phyloP scores from a whole-genome alignment of 2,113 vertebrate species.

The Myiopsitta monachus region DNA sequence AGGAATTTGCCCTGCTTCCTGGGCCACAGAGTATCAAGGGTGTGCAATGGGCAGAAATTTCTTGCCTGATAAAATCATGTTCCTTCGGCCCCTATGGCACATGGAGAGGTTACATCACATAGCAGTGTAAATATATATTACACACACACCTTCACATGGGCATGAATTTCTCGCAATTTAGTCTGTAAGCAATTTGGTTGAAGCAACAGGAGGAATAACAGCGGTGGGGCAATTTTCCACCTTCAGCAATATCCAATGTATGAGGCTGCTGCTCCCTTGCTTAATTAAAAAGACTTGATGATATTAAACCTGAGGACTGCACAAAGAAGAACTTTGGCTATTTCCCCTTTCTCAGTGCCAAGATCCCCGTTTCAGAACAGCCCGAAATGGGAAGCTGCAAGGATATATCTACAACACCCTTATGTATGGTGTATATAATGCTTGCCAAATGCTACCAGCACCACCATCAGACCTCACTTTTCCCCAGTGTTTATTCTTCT shows the following conservation, averaged over 20 bases:
- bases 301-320: neutral
- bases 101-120: too few species aligned
- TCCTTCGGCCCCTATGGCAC: rapidly evolving
- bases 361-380: neutral
- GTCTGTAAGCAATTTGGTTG: neutral
- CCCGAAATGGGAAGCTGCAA: neutral
- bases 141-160: neutral
- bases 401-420: rapidly evolving
- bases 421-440: neutral
- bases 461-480: neutral
- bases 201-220: neutral
- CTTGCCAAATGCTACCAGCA: neutral
- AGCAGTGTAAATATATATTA: rapidly evolving
- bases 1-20: neutral
- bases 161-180: neutral
- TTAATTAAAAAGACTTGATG: neutral
- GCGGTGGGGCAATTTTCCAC: rapidly evolving
- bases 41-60: neutral
- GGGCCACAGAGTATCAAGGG: neutral
- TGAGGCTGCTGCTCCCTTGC: neutral
- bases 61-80: neutral
- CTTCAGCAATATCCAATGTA: neutral
- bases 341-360: neutral
- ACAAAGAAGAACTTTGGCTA: neutral
- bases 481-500: neutral